phyloP scores from a whole-genome alignment of 2,113 vertebrate genomes.

The Hypanus sabinus region DNA sequence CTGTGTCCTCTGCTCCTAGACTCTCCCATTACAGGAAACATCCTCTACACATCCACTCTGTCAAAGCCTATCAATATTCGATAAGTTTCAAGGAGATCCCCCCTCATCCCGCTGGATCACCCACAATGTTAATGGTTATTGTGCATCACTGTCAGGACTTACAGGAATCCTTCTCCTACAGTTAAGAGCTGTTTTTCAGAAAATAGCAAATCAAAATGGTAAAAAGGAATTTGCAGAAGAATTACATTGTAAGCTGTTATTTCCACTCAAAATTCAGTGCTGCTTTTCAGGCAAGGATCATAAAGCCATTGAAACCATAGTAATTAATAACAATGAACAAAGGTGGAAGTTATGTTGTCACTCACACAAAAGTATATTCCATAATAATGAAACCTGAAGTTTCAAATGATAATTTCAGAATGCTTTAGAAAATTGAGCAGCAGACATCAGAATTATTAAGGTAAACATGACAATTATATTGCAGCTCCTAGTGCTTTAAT shows the following conservation, averaged over 20 bases:
- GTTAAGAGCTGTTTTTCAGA: not conserved
- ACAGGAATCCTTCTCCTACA: not conserved
- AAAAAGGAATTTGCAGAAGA: not conserved
- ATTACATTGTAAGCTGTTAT: not conserved
- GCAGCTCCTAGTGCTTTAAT: no score
- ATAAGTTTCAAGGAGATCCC: no score
- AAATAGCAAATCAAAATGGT: not conserved
- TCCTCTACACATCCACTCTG: no score
- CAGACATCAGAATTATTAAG: no score
- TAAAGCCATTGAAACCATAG: not conserved
- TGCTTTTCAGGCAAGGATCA: not conserved
- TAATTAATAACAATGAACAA: not conserved
- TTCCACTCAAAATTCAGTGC: not conserved
- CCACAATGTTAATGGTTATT: not conserved
- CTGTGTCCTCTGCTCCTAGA: no score
- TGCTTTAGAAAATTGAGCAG: no score
- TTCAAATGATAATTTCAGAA: not conserved
- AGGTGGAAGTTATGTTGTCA: not conserved
- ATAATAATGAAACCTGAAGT: not conserved
- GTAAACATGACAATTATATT: no score
- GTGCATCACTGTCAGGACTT: not conserved
- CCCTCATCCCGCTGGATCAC: no score
- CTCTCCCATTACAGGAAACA: no score
- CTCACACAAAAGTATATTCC: not conserved
- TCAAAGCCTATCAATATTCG: no score